These are phyloP conservation scores for Heloderma charlesbogerti DNA, from an alignment of 2,113 vertebrate genomes.

Conservation along the genomic window DNA sequence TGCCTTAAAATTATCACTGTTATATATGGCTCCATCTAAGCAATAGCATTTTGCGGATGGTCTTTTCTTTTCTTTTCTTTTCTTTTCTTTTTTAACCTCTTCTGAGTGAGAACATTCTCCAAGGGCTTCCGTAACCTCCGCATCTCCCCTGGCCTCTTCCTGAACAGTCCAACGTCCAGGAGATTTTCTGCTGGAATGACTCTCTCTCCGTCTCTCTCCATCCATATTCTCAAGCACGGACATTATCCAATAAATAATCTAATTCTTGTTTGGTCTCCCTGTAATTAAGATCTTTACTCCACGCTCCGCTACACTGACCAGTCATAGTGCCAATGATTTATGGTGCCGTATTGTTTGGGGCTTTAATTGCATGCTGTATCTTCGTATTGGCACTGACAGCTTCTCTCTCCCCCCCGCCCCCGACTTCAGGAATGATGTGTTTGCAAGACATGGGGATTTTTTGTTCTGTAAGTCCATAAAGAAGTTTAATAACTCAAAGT, in stretches of 20 bases:
- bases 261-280: conserved; percentile 73
- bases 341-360: conserved; percentile 68
- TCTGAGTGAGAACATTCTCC: not conserved
- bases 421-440: conserved; percentile 66
- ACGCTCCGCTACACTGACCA: conserved; percentile 72
- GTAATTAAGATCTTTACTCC: conserved; percentile 77
- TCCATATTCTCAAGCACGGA: conserved; percentile 65
- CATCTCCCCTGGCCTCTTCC: conserved; percentile 45
- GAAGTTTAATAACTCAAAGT: conserved; percentile 59
- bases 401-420: conserved; percentile 35
- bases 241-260: conserved; percentile 74
- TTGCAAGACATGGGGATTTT: conserved; percentile 62
- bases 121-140: conserved; percentile 58
- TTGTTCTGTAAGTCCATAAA: conserved; percentile 62
- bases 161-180: conserved; percentile 40
- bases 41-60: conserved; percentile 1
- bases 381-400: conserved; percentile 65
- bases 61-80: not conserved
- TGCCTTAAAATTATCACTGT: conserved; percentile 71
- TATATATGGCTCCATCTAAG: conserved; percentile 67
- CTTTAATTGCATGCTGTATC: conserved; percentile 73
- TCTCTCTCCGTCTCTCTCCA: conserved; percentile 26
- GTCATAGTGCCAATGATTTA: conserved; percentile 69
- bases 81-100: not conserved
- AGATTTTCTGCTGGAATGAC: conserved; percentile 55